These are phyloP conservation scores for Amniataba percoides DNA, from an alignment of 2,797 vertebrate species.

Conservation along the genomic window DNA sequence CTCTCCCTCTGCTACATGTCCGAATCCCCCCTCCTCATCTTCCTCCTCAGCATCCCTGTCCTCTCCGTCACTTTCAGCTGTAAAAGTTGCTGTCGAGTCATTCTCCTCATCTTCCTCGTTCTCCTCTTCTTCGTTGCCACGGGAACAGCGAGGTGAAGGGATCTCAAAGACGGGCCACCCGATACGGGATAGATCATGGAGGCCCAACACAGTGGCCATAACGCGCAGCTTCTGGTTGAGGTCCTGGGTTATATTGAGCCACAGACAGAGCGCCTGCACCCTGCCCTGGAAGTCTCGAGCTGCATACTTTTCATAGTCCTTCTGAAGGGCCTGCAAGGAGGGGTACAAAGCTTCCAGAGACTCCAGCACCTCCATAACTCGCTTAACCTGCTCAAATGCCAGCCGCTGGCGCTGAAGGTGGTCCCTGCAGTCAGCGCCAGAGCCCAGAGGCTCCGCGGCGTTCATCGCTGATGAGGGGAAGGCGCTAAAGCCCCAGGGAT, in stretches of 20 bases:
- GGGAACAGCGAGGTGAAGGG: slow-evolving; percentile 93
- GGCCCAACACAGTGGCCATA: slow-evolving; percentile 98
- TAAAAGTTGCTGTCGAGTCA: slow-evolving; percentile 87
- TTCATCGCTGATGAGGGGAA: slow-evolving; percentile 75
- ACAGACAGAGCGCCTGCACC: slow-evolving; percentile 99
- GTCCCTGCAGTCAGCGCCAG: slow-evolving; percentile 87
- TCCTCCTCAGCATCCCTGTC: slow-evolving; percentile 78
- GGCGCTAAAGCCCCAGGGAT: slow-evolving; percentile 80
- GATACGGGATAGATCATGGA: slow-evolving; percentile 94
- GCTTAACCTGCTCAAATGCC: slow-evolving; percentile 97
- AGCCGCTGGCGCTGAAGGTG: slow-evolving; percentile 94
- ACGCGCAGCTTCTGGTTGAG: slow-evolving; percentile 98
- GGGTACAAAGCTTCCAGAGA: slow-evolving; percentile 98
- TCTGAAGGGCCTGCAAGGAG: slow-evolving; percentile 96
- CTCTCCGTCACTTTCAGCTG: slow-evolving; percentile 90
- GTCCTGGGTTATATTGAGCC: slow-evolving; percentile 99
- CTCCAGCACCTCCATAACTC: slow-evolving; percentile 96
- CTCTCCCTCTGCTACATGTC: slow-evolving; percentile 68
- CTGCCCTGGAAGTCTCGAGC: slow-evolving; percentile 97
- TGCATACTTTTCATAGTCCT: slow-evolving; percentile 97
- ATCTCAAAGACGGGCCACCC: slow-evolving; percentile 99
- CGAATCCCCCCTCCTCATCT: slow-evolving; percentile 40
- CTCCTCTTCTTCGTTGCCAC: slow-evolving; percentile 86
- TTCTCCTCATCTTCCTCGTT: slow-evolving; percentile 86
- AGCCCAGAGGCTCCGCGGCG: slow-evolving; percentile 80